Base-by-base conservation (phyloP, 2,888 invertebrate genomes). In the Melipona bicolor region DNA sequence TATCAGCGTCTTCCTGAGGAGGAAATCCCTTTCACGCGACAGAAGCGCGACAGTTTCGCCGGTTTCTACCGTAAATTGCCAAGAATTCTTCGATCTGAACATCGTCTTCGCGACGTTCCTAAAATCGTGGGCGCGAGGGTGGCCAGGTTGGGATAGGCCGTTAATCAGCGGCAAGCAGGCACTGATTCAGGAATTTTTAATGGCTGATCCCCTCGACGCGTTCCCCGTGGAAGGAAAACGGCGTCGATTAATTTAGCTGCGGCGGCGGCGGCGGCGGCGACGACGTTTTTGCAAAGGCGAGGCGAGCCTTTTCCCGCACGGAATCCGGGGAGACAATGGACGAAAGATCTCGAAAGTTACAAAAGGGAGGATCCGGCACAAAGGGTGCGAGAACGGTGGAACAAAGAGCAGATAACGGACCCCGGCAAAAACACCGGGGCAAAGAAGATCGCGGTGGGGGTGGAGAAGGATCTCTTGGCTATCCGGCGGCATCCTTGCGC, bases 401-500 rank as follows among this genome's bases (percentile, higher is more conserved):
- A 94, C 93, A 94, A 94, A 93, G 92, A 88, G 85, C 81, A 92
- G 93, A 93, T 93, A 94, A 92, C 92, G 91, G 91, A 88, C 89
- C 74, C 89, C 88, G 90, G 90, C 90, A 92, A 93, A 94, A 94
- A 94, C 92, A 92, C 82, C 76, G 9, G 0, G 82, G 77, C 73
- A 68, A 79, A 43, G 43, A 43, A 9, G 43, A 9, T 43, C 77
- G 32, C 15, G 11, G 4, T 32, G 32, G 81, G 77, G 79, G 64
- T 70, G 71, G 77, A 50, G 61, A 71, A 36, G 74, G 72, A 73
- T 27, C 75, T 76, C 74, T 73, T 79, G 73, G 64, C 79, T 77
- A 59, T 72, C 68, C 79, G 54, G 52, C 64, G 64, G 73, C 83
- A 64, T 71, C 74, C 77, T 61, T 52, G 73, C 43, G 43, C 1